phyloP scores from a whole-genome alignment of 2,888 invertebrate genomes.

The Sesamia inferens region DNA sequence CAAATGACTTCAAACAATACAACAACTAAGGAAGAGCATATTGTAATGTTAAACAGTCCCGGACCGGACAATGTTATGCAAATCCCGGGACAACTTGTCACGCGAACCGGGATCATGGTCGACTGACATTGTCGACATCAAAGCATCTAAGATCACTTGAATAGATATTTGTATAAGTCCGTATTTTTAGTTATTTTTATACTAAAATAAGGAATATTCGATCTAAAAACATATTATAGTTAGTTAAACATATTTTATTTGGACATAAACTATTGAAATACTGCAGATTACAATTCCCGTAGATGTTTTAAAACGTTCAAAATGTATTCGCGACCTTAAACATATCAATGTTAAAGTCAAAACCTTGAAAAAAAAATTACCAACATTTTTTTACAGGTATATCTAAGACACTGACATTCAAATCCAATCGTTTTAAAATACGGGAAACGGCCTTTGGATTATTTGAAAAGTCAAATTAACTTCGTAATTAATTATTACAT shows the following conservation, averaged over 20 bases:
- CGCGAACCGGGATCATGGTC: slow-evolving; percentile 47
- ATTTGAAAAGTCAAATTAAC: background rate
- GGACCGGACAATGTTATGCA: slow-evolving; percentile 65
- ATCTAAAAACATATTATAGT: background rate
- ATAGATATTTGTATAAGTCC: slow-evolving; percentile 15
- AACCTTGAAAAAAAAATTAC: background rate
- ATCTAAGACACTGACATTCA: background rate
- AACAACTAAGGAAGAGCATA: slow-evolving; percentile 35
- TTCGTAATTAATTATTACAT: too few species aligned
- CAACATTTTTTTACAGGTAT: too few species aligned
- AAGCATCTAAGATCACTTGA: slow-evolving; percentile 28
- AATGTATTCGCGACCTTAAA: background rate
- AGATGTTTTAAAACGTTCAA: background rate
- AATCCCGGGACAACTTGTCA: slow-evolving; percentile 71
- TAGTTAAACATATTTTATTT: background rate
- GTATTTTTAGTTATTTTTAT: background rate
- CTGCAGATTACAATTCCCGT: background rate
- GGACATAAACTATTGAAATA: background rate
- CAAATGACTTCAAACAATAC: slow-evolving; percentile 36
- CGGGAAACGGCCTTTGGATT: background rate
- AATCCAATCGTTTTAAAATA: background rate
- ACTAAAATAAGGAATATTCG: background rate
- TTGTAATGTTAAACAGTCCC: slow-evolving; percentile 50
- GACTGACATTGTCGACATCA: slow-evolving; percentile 38
- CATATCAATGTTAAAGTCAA: background rate